phyloP scores from a whole-genome alignment of 2,113 vertebrate species.

The Dipodomys ordii region DNA sequence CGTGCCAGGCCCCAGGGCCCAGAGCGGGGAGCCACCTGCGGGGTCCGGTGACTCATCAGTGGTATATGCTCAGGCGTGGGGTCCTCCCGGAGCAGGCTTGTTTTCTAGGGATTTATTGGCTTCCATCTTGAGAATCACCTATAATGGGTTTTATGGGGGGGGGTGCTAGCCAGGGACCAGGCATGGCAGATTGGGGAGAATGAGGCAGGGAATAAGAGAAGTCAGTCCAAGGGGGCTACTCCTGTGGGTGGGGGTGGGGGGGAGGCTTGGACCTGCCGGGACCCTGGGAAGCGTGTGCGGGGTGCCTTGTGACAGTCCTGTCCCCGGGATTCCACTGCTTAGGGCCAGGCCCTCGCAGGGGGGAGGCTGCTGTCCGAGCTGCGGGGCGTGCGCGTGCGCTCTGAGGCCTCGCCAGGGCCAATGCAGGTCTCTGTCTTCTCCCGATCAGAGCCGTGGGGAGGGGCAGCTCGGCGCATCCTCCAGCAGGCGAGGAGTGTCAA shows the following conservation, averaged over 20 bases:
- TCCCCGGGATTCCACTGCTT: too few relatives aligned
- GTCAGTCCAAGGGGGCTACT: fast-evolving
- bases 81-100: not conserved
- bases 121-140: not conserved
- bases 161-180: not conserved
- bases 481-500: not conserved
- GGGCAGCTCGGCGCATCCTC: fast-evolving
- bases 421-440: too few relatives aligned
- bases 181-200: not conserved
- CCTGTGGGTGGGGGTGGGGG: not conserved
- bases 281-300: not conserved
- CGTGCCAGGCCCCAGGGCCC: not conserved
- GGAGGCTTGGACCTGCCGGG: not conserved
- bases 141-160: not conserved
- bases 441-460: not conserved
- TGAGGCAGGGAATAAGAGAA: not conserved
- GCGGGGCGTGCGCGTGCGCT: too few relatives aligned
- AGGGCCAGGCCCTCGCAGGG: too few relatives aligned
- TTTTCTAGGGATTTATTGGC: not conserved
- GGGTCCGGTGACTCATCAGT: too few relatives aligned
- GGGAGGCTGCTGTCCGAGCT: too few relatives aligned
- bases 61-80: fast-evolving
- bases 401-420: too few relatives aligned
- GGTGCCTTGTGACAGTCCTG: not conserved
- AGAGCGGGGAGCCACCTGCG: not conserved